A percentile compares a stretch with the other conserved stretches of the same genome.
These are phyloP conservation scores for Zalophus californianus DNA, from an alignment of 2,797 vertebrate genomes.

Conservation along the genomic window DNA sequence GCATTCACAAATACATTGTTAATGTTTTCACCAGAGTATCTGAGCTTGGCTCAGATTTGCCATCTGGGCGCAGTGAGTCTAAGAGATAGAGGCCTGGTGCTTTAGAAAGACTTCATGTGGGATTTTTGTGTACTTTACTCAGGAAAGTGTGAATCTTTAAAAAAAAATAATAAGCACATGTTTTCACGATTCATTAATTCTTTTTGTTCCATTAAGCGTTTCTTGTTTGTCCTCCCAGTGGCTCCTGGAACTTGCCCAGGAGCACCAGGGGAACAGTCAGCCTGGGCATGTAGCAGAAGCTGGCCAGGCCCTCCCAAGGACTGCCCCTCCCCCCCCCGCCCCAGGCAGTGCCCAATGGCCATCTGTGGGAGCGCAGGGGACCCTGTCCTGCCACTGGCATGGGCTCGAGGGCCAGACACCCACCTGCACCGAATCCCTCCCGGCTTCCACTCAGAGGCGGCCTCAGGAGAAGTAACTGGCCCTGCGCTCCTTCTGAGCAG, in stretches of 20 bases:
- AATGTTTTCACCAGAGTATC: conserved; percentile 60
- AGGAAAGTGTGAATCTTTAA: conserved; percentile 60
- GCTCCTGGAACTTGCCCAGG: neutral
- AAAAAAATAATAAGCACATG: conserved; percentile 47
- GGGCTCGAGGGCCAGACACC: neutral
- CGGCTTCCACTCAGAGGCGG: too few species aligned
- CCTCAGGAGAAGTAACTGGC: neutral
- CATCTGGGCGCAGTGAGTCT: conserved; percentile 60
- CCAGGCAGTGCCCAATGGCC: too few species aligned
- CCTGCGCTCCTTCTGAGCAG: fast-evolving
- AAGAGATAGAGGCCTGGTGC: conserved; percentile 40
- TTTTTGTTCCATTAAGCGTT: neutral
- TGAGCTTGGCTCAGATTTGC: conserved; percentile 61
- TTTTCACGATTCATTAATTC: conserved; percentile 47
- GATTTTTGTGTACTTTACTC: conserved; percentile 62
- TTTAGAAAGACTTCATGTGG: conserved; percentile 76
- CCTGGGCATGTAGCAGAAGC: neutral
- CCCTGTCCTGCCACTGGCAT: neutral
- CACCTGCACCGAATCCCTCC: neutral
- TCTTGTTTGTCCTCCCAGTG: neutral
- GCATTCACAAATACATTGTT: conserved; percentile 61
- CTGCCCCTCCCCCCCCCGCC: too few species aligned
- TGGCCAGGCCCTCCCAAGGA: too few species aligned
- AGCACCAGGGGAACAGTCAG: neutral
- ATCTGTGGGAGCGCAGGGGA: fast-evolving